These are phyloP conservation scores for Drosophila willistoni DNA, from an alignment of 1,140 invertebrate genomes.

Conservation along the genomic window DNA sequence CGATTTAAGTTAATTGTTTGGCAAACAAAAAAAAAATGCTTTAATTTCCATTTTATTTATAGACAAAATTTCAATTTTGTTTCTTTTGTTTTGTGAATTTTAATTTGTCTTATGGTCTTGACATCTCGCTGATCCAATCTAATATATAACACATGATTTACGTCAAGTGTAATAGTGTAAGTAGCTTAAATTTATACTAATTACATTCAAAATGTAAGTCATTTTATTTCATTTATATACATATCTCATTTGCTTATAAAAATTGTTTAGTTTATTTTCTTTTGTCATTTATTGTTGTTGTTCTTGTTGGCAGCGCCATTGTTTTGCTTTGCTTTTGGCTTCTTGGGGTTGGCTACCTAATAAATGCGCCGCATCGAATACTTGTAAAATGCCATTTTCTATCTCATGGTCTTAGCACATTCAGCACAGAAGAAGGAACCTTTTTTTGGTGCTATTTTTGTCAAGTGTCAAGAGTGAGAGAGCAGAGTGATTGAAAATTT, in stretches of 20 bases:
- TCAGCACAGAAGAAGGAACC: slow-evolving; percentile 4
- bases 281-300: slow-evolving; percentile 6
- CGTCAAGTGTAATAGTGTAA: slow-evolving; percentile 2
- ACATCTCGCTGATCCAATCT: slow-evolving; percentile 7
- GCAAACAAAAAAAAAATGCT: background rate
- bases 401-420: too few relatives aligned
- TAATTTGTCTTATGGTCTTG: slow-evolving; percentile 8
- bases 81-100: background rate
- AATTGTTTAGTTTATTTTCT: background rate
- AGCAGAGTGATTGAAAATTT: slow-evolving; percentile 1
- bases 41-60: slow-evolving; percentile 3
- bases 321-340: background rate
- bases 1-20: slow-evolving; percentile 5
- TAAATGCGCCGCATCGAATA: slow-evolving; percentile 17
- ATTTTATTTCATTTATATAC: slow-evolving; percentile 16
- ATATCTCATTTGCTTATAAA: slow-evolving; percentile 9
- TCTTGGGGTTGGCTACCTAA: slow-evolving; percentile 18
- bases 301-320: slow-evolving; percentile 6
- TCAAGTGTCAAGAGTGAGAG: slow-evolving; percentile 10
- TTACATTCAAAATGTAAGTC: slow-evolving; percentile 20
- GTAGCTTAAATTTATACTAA: slow-evolving; percentile 21
- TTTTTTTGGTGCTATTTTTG: slow-evolving; percentile 23
- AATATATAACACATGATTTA: slow-evolving; percentile 26
- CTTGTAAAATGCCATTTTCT: slow-evolving; percentile 4
- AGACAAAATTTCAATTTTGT: background rate